These are phyloP conservation scores for Altica lythri DNA, from an alignment of 2,888 invertebrate species.

Conservation along the genomic window DNA sequence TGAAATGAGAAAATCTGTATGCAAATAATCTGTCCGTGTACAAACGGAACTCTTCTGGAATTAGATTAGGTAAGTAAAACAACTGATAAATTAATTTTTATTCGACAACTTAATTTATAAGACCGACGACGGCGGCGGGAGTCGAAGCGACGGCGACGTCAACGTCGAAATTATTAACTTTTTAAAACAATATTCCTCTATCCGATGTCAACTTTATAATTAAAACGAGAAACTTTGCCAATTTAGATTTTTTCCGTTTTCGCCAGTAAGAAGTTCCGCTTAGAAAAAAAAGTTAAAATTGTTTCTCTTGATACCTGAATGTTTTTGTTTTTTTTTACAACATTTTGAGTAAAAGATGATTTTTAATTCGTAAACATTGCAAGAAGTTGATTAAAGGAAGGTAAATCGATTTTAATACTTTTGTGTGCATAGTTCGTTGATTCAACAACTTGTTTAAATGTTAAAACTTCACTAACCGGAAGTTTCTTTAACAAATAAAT, in stretches of 20 bases:
- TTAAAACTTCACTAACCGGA: too few species aligned
- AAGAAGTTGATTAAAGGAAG: too few species aligned
- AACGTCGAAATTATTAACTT: constrained; percentile 42
- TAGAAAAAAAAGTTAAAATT: not conserved
- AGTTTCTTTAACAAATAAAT: too few species aligned
- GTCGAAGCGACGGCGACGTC: constrained; percentile 3
- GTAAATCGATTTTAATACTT: too few species aligned
- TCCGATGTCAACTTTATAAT: constrained; percentile 42
- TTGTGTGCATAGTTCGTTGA: too few species aligned
- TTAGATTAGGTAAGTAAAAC: constrained; percentile 48
- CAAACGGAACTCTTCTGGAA: constrained; percentile 26
- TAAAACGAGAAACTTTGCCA: constrained; percentile 44
- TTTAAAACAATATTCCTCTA: constrained; percentile 41
- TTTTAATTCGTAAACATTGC: too few species aligned
- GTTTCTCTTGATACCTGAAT: not conserved
- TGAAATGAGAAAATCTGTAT: constrained; percentile 9
- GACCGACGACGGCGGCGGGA: constrained; percentile 26
- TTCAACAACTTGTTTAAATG: too few species aligned
- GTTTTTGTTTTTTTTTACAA: too few species aligned
- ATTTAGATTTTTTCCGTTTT: constrained; percentile 33
- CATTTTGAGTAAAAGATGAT: too few species aligned
- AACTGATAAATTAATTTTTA: constrained; percentile 49
- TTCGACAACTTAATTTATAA: constrained; percentile 41
- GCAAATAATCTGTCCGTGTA: constrained; percentile 5
- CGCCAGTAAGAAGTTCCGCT: constrained; percentile 6